Evolutionary conservation across 2,113 vertebrate species (phyloP).

Genomic region (Hippocampus comes): DNA sequence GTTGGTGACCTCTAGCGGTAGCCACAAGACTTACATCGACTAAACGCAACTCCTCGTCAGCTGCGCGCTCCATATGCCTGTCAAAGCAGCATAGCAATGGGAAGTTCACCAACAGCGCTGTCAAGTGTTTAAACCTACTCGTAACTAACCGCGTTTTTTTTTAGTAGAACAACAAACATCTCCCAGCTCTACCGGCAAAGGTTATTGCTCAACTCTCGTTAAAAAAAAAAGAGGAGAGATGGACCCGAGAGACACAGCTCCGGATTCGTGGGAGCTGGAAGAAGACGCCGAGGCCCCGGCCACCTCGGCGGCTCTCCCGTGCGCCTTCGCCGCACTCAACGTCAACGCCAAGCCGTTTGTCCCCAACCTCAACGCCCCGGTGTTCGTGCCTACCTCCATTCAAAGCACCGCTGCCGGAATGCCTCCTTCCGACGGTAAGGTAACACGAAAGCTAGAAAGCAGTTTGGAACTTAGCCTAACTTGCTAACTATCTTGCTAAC

Average conservation of each 20-base stretch:
- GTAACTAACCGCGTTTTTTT: slow-evolving; percentile 14
- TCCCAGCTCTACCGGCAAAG: background rate
- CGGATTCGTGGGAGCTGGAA: slow-evolving; percentile 97
- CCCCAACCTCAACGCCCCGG: slow-evolving; percentile 89
- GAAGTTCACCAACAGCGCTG: slow-evolving; percentile 46
- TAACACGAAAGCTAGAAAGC: slow-evolving; percentile 16
- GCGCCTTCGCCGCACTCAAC: slow-evolving; percentile 88
- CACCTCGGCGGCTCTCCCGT: slow-evolving; percentile 79
- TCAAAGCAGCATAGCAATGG: slow-evolving; percentile 57
- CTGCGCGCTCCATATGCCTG: slow-evolving; percentile 55
- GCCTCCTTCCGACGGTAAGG: slow-evolving; percentile 53
- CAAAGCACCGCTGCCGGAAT: slow-evolving; percentile 52
- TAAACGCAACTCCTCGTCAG: slow-evolving; percentile 38
- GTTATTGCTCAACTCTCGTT: slow-evolving; percentile 38
- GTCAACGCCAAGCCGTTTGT: slow-evolving; percentile 96
- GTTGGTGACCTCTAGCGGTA: slow-evolving; percentile 45
- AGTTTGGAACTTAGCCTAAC: slow-evolving; percentile 56
- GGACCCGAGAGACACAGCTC: slow-evolving; percentile 89
- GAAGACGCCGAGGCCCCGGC: slow-evolving; percentile 85
- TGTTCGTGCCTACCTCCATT: slow-evolving; percentile 88
- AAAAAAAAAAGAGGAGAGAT: slow-evolving; percentile 49
- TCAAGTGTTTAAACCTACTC: slow-evolving; percentile 46
- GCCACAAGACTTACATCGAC: background rate
- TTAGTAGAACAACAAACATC: background rate
- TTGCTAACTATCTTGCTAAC: slow-evolving; percentile 56